Percentiles rank a stretch among this genome's conserved stretches.
These are phyloP conservation scores for Pandemis corylana DNA, from an alignment of 2,888 invertebrate species.

Conservation along the genomic window DNA sequence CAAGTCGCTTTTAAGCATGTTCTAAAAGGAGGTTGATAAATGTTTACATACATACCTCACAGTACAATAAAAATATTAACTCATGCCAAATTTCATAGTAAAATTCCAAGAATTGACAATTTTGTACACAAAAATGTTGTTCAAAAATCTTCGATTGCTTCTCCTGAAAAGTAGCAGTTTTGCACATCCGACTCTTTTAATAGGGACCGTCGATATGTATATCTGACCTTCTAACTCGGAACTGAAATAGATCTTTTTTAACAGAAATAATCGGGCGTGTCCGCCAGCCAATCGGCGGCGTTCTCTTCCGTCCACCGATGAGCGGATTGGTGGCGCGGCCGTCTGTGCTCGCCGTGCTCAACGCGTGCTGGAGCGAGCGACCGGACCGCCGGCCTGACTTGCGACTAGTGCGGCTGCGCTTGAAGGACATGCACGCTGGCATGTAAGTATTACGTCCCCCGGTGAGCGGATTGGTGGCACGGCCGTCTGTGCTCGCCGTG, in stretches of 20 bases:
- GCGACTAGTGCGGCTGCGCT: conserved; percentile 88
- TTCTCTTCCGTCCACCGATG: conserved; percentile 88
- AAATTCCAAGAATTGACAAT: too few relatives aligned
- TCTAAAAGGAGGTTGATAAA: too few relatives aligned
- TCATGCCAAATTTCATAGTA: too few relatives aligned
- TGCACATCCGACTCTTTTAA: too few relatives aligned
- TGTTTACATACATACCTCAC: too few relatives aligned
- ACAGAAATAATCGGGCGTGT: conserved; percentile 86
- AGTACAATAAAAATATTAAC: too few relatives aligned
- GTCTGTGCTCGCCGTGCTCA: conserved; percentile 90
- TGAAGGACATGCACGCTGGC: conserved; percentile 93
- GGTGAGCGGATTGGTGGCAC: conserved; percentile 86
- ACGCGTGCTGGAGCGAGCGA: conserved; percentile 93
- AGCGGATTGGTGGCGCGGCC: conserved; percentile 88
- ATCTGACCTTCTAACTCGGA: too few relatives aligned
- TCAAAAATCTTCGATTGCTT: too few relatives aligned
- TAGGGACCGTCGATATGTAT: too few relatives aligned
- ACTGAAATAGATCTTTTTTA: conserved; percentile 25
- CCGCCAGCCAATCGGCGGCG: conserved; percentile 81
- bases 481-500: conserved; percentile 90
- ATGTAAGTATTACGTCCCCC: conserved; percentile 71
- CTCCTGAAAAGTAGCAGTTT: too few relatives aligned
- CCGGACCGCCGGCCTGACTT: conserved; percentile 92
- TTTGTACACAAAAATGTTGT: too few relatives aligned
- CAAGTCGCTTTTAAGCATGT: too few relatives aligned